Evolutionary conservation across 2,888 invertebrate species (phyloP), one percentile per base, ranked within the genome.

Genomic region (Nebria salina): DNA sequence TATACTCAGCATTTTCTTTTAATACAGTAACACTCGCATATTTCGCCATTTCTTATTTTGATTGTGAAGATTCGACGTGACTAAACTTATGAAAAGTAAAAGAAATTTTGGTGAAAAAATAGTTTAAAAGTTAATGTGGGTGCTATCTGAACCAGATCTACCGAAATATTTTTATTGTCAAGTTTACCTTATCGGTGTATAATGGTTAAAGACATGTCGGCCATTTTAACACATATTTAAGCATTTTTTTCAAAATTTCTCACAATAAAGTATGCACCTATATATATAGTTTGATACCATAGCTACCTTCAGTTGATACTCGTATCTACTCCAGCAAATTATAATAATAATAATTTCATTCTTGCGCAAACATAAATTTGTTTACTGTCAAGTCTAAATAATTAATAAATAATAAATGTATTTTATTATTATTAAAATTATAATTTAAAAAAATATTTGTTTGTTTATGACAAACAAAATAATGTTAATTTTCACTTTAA

Each of bases 151-250:
- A 34, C 9, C 13, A 13, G 42, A 78, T 78, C 78, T 73, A 72
- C 78, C 78, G 78, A 78, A 78, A 78, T 41, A 78, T 73, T 77
- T 77, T 70, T 70, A 34, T 26, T 26, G 26, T 25, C 11, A 70
- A 70, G n/a, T 70, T 70, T 26, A 26, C 70, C 64, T 65, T 70
- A 77, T 77, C 77, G 64, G 65, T 64, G 11, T 70, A 20, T 77
- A 9, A 41, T 54, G n/a, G 65, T 3, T 41, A 65, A 41, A 7
- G 73, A 78, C 78, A 65, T 78, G 78, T 78, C 78, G 78, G 78
- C 78, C 78, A 78, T 78, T 20, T 73, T 73, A 78, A 78, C 68
- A n/a, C 70, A 5, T 25, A 26, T 68, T 77, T 25, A 64, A 26
- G 34, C 73, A 78, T 73, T 7, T 26, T 70, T 5, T 70, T 25